Base-by-base conservation (phyloP, 2,113 vertebrate species). In the Lota lota region DNA sequence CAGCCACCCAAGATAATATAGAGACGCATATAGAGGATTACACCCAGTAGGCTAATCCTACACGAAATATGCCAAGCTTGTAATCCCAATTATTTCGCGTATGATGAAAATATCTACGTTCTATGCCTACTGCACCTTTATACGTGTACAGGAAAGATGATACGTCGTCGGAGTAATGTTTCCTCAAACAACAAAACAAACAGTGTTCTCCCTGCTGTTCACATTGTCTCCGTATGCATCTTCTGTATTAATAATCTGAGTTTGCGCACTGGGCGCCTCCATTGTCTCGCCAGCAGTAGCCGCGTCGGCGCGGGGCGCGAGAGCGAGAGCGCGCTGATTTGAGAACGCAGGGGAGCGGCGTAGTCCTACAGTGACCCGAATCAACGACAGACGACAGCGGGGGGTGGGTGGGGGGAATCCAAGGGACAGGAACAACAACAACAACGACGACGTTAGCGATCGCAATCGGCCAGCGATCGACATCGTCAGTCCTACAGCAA, bases 241-340 rank as follows among this genome's bases (percentile, higher is more conserved):
- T 75, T 79, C 74, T 83, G 72, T 70, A 10, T 83, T 74, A 83
- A 57, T 79, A 77, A 84, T 85, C 85, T 72, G 88, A 89, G 89
- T 67, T 69, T 91, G 90, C 91, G 89, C 92, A 91, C 83, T 90
- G 77, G 67, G 80, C 72, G 64, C 73, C 74, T 87, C 89, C 77
- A 91, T 91, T 90, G 91, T 91, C 88, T 90, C 77, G 62, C 64
- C 76, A 69, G 85, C 51, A 77, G 81, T 72, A 65, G 79, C 73
- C 56, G 82, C 82, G 59, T 65, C 50, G 68, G 51, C 61, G 64
- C 75, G 72, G 61, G 60, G 63, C 24, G 72, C 70, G n/a, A 76
- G 70, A 28, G 80, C 75, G 73, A 50, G 70, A 80, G 74, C 80
- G 78, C 69, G 72, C 72, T 60, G 83, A 66, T 73, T 72, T 53